These are phyloP conservation scores for Cheilosia variabilis DNA, from an alignment of 2,888 invertebrate genomes.

Conservation along the genomic window DNA sequence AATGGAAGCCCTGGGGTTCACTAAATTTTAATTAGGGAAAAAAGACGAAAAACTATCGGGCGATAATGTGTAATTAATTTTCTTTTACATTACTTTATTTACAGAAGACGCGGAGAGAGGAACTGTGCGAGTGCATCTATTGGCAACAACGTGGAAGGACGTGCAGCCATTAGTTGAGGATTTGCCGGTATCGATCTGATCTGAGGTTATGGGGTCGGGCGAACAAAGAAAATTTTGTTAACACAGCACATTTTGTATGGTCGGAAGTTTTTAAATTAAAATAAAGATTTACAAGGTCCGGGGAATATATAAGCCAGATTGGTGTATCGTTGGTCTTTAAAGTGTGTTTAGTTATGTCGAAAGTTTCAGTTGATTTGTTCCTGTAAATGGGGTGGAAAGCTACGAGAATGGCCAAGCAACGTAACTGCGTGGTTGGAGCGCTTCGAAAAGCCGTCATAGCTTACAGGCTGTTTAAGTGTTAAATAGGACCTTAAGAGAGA, in stretches of 20 bases:
- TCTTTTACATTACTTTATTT: conserved; percentile 48
- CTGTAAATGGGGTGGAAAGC: too few species aligned
- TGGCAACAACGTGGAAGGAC: conserved; percentile 1
- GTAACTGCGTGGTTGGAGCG: too few species aligned
- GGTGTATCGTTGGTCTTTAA: not conserved
- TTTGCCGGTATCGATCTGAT: conserved; percentile 28
- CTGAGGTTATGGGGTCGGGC: conserved; percentile 15
- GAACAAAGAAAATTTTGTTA: conserved; percentile 9
- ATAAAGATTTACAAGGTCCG: not conserved
- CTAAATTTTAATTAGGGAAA: conserved; percentile 49
- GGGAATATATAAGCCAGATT: not conserved
- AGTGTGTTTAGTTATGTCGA: too few species aligned
- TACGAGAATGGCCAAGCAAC: too few species aligned
- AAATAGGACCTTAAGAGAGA: too few species aligned
- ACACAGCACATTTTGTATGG: conserved; percentile 4
- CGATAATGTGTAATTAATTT: conserved; percentile 71
- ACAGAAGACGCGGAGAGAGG: not conserved
- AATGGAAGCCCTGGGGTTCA: conserved; percentile 33
- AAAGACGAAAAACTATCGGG: conserved; percentile 31
- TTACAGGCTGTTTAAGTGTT: too few species aligned
- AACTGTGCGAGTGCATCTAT: not conserved
- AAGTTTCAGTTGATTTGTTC: too few species aligned
- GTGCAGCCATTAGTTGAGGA: conserved; percentile 25
- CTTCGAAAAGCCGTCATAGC: too few species aligned
- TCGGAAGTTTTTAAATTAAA: not conserved